These are phyloP conservation scores for Aplidium turbinatum DNA, from an alignment of 23 tunicate genomes.

Conservation along the genomic window DNA sequence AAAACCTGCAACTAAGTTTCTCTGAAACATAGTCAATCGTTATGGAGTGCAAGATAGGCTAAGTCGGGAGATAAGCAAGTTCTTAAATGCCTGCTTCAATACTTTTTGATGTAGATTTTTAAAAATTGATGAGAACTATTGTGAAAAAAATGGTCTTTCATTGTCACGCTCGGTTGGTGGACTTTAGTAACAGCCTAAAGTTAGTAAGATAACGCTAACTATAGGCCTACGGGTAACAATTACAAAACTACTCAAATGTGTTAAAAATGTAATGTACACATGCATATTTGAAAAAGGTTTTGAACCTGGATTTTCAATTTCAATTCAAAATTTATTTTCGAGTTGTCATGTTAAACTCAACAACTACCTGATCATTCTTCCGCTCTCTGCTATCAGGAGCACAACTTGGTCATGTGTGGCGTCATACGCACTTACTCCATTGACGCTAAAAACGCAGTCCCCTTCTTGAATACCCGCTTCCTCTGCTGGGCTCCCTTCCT, in stretches of 20 bases:
- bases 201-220: too few relatives aligned
- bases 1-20: too few relatives aligned
- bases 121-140: too few relatives aligned
- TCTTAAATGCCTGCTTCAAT: too few relatives aligned
- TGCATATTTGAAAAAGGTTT: not conserved
- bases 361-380: slow-evolving; percentile 65
- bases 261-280: not conserved
- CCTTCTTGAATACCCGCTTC: slow-evolving; percentile 79
- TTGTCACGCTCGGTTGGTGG: too few relatives aligned
- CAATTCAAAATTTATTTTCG: not conserved
- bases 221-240: too few relatives aligned
- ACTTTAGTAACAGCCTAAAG: too few relatives aligned
- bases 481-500: slow-evolving; percentile 66
- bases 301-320: not conserved
- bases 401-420: slow-evolving; percentile 53
- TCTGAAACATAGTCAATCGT: too few relatives aligned
- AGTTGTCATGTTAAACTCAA: not conserved
- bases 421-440: slow-evolving; percentile 64
- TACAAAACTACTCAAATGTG: not conserved
- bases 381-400: slow-evolving; percentile 64
- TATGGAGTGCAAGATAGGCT: too few relatives aligned
- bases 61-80: too few relatives aligned
- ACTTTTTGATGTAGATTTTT: too few relatives aligned
- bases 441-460: slow-evolving; percentile 61
- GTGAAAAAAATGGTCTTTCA: too few relatives aligned